phyloP scores from a whole-genome alignment of 2,113 vertebrate genomes.

The Bothrops jararaca region DNA sequence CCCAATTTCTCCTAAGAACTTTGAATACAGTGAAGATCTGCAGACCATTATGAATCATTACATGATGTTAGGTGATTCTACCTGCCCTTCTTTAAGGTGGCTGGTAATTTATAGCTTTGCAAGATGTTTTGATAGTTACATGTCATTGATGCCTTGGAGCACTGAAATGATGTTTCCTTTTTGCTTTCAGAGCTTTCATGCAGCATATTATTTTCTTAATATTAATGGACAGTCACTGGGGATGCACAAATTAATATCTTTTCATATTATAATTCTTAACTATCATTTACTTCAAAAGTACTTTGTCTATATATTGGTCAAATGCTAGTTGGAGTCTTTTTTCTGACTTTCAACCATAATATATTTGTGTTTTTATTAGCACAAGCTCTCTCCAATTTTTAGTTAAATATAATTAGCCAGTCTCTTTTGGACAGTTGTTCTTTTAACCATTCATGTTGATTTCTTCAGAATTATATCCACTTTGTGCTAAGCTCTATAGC shows the following conservation, averaged over 20 bases:
- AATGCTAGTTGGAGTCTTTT: background rate
- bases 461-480: background rate
- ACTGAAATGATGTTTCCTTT: background rate
- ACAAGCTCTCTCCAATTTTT: background rate
- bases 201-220: background rate
- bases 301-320: background rate
- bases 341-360: background rate
- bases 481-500: background rate
- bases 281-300: background rate
- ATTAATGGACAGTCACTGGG: background rate
- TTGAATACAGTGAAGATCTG: background rate
- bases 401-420: background rate
- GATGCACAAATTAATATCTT: background rate
- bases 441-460: background rate
- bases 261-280: background rate
- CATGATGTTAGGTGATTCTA: background rate
- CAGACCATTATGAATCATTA: background rate
- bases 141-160: background rate
- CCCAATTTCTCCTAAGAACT: background rate
- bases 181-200: background rate
- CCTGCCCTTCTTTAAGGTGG: background rate
- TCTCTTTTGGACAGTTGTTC: background rate
- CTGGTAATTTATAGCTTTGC: background rate
- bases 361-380: background rate
- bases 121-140: background rate